These are phyloP conservation scores for Chironomus riparius DNA, from an alignment of 2,888 invertebrate genomes.

Conservation along the genomic window DNA sequence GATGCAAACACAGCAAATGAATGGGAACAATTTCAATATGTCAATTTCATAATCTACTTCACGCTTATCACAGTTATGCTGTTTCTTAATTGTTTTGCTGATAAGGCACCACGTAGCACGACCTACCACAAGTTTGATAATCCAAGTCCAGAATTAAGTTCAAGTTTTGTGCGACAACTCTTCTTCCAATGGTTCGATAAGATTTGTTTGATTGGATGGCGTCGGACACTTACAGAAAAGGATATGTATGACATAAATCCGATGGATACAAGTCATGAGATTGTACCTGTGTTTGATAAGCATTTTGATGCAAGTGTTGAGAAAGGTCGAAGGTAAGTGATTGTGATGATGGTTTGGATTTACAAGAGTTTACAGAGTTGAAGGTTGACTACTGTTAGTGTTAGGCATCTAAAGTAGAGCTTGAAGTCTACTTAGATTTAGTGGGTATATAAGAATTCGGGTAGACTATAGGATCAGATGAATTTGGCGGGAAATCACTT, in stretches of 20 bases:
- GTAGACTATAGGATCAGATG: too few relatives aligned
- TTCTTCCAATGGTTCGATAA: slow-evolving; percentile 48
- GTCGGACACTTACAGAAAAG: slow-evolving; percentile 42
- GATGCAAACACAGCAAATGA: not conserved
- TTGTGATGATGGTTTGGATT: not conserved
- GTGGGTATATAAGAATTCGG: too few relatives aligned
- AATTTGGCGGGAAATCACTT: too few relatives aligned
- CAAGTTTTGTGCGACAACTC: slow-evolving; percentile 31
- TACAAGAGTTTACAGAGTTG: too few relatives aligned
- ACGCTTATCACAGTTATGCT: slow-evolving; percentile 36
- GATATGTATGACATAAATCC: slow-evolving; percentile 48
- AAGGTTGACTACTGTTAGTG: too few relatives aligned
- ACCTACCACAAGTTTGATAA: slow-evolving; percentile 26
- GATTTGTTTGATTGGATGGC: slow-evolving; percentile 44
- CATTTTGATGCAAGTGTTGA: slow-evolving; percentile 37
- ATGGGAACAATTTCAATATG: slow-evolving; percentile 30
- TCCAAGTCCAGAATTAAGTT: slow-evolving; percentile 30
- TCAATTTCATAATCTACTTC: slow-evolving; percentile 37
- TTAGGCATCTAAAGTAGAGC: too few relatives aligned
- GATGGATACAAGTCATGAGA: slow-evolving; percentile 36
- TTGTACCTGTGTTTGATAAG: slow-evolving; percentile 40
- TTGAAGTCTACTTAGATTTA: too few relatives aligned
- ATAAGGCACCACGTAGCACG: slow-evolving; percentile 32
- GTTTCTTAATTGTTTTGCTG: slow-evolving; percentile 39
- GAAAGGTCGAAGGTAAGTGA: slow-evolving; percentile 31